A percentile compares a stretch with the other conserved stretches of the same genome.
Conservation (phyloP, 1,140 invertebrate species). For the Eciton burchellii region DNA sequence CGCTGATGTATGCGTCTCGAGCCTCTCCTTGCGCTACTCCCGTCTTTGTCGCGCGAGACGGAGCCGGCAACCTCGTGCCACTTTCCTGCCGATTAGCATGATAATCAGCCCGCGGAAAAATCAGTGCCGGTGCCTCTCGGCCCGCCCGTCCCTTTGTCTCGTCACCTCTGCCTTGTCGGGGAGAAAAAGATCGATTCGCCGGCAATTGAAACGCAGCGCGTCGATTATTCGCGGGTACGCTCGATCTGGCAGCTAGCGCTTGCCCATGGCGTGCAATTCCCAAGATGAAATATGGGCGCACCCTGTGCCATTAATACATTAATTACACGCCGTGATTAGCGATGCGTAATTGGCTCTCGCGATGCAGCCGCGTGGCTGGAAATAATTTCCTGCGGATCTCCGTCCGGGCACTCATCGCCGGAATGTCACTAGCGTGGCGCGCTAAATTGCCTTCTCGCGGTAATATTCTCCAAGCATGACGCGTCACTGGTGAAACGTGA, state of each 20-base stretch:
- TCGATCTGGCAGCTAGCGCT: neutral
- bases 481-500: neutral
- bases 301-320: conserved; percentile 34
- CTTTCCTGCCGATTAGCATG: conserved; percentile 68
- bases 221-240: conserved; percentile 46
- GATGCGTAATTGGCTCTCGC: conserved; percentile 21
- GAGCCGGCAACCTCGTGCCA: conserved; percentile 60
- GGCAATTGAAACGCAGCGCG: conserved; percentile 45
- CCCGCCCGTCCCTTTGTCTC: conserved; percentile 7
- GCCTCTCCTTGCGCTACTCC: neutral
- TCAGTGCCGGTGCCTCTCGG: neutral
- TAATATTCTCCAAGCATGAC: neutral
- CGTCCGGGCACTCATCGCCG: neutral
- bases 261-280: neutral
- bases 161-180: neutral
- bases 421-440: neutral
- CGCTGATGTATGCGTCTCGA: neutral
- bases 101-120: conserved; percentile 67
- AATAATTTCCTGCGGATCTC: neutral
- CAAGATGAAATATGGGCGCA: conserved; percentile 14
- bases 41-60: conserved; percentile 29
- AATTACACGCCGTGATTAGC: conserved; percentile 40
- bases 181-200: conserved; percentile 1
- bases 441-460: conserved; percentile 1
- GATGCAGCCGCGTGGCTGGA: neutral